These are phyloP conservation scores for Leptonema lineaticorne DNA, from an alignment of 1,140 invertebrate genomes.

Conservation along the genomic window DNA sequence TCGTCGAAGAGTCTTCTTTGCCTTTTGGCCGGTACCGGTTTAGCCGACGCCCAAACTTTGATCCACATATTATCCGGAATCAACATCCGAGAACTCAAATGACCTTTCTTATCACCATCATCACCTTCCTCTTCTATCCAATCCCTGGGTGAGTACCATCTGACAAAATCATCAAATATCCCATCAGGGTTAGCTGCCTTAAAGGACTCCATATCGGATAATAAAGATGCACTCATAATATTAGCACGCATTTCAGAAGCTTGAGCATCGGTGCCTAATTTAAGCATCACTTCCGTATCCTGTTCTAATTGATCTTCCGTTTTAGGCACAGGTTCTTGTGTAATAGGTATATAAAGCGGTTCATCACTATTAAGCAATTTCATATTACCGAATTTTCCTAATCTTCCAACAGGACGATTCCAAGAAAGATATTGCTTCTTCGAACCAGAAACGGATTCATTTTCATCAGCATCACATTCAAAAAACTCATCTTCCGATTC, in stretches of 20 bases:
- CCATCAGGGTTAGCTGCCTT: conserved; percentile 96
- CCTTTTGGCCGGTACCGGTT: conserved; percentile 80
- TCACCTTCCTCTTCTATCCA: conserved; percentile 73
- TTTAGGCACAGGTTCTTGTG: conserved; percentile 93
- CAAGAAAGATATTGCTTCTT: conserved; percentile 49
- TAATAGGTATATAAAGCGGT: conserved; percentile 82
- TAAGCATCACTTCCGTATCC: conserved; percentile 85
- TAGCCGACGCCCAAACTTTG: conserved; percentile 83
- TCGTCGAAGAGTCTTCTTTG: conserved; percentile 96
- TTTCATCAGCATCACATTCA: conserved; percentile 70
- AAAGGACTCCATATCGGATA: conserved; percentile 98
- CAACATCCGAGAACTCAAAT: conserved; percentile 88
- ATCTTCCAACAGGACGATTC: conserved; percentile 72
- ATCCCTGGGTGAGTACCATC: conserved; percentile 97
- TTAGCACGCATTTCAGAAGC: conserved; percentile 82
- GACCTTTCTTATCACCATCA: conserved; percentile 53
- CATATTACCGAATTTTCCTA: conserved; percentile 67
- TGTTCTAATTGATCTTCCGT: conserved; percentile 96
- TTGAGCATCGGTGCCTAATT: conserved; percentile 81
- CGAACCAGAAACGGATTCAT: conserved; percentile 49
- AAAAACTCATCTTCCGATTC: conserved; percentile 82
- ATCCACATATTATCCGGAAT: conserved; percentile 95
- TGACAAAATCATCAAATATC: conserved; percentile 93
- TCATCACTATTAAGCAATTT: conserved; percentile 69
- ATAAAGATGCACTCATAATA: conserved; percentile 92